Percentiles rank a stretch among this genome's conserved stretches.
Evolutionary conservation across 2,113 vertebrate genomes (phyloP).

Genomic region (Jaculus jaculus): DNA sequence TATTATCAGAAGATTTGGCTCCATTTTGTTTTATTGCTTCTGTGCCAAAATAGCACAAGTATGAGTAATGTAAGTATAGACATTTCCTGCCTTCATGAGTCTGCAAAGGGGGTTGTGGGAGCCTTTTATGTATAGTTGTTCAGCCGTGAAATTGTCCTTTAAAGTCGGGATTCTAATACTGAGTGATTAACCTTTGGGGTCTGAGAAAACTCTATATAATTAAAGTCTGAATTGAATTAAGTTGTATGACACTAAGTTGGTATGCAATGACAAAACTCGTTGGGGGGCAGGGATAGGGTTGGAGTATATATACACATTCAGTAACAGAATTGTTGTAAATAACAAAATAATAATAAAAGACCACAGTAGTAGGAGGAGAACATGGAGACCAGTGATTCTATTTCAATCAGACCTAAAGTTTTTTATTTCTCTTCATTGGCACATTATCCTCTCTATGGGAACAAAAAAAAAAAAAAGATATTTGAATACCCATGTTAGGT

Average conservation of each 20-base stretch:
- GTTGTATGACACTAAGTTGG: neutral
- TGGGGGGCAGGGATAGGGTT: too few relatives aligned
- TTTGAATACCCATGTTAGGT: neutral
- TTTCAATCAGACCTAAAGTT: neutral
- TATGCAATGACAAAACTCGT: neutral
- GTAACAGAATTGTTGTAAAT: neutral
- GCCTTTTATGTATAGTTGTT: neutral
- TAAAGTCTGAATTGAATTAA: neutral
- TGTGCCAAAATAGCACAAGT: neutral
- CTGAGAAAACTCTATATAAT: neutral
- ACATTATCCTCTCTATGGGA: neutral
- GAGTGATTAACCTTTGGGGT: neutral
- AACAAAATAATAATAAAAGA: neutral
- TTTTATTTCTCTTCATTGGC: neutral
- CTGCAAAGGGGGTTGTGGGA: neutral
- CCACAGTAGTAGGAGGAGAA: too few relatives aligned
- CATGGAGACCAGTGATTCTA: neutral
- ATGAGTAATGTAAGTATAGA: neutral
- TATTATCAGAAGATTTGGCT: neutral
- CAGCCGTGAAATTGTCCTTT: neutral
- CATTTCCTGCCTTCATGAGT: neutral
- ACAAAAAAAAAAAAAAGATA: neutral
- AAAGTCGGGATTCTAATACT: neutral
- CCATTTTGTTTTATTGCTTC: neutral
- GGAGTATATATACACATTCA: neutral